A percentile compares a stretch with the other conserved stretches of the same genome.
These are phyloP conservation scores for Caenorhabditis japonica DNA, from an alignment of 2,888 invertebrate genomes.

Conservation along the genomic window DNA sequence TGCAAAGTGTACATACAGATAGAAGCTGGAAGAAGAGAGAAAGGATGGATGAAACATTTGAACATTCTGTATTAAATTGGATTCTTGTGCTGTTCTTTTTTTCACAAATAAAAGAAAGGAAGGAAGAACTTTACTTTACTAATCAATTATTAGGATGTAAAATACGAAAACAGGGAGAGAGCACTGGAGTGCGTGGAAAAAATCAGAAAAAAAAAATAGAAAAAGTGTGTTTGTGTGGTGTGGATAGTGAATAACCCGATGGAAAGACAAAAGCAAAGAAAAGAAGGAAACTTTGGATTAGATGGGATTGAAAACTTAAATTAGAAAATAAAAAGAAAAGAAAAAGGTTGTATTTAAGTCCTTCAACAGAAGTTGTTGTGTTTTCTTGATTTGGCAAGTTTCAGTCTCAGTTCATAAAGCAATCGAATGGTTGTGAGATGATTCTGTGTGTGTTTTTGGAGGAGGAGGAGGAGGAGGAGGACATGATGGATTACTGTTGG, in stretches of 20 bases:
- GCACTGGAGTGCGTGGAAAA: conserved; percentile 7
- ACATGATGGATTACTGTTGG: background rate
- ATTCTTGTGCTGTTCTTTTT: no score
- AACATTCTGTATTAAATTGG: conserved; percentile 12
- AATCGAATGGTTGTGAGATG: conserved; percentile 40
- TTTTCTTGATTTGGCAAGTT: conserved; percentile 43
- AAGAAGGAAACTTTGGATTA: background rate
- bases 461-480: background rate
- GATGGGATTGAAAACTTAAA: conserved; percentile 1
- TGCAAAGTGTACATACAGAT: conserved; percentile 49
- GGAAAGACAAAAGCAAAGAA: conserved; percentile 41
- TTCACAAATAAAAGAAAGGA: background rate
- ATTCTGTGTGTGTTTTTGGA: conserved; percentile 14
- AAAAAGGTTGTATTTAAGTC: conserved; percentile 23
- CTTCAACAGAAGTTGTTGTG: conserved; percentile 31
- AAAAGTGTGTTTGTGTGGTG: no score
- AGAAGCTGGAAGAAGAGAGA: conserved; percentile 29
- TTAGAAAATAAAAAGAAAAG: background rate
- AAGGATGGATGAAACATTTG: no score
- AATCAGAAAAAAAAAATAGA: no score
- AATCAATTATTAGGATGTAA: conserved; percentile 4
- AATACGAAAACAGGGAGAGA: conserved; percentile 5
- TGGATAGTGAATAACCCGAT: conserved; percentile 19
- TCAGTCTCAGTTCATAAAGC: conserved; percentile 54
- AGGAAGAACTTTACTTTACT: background rate